These are phyloP conservation scores for Axea sp. DNA, from an alignment of 2,888 invertebrate species.

Conservation along the genomic window DNA sequence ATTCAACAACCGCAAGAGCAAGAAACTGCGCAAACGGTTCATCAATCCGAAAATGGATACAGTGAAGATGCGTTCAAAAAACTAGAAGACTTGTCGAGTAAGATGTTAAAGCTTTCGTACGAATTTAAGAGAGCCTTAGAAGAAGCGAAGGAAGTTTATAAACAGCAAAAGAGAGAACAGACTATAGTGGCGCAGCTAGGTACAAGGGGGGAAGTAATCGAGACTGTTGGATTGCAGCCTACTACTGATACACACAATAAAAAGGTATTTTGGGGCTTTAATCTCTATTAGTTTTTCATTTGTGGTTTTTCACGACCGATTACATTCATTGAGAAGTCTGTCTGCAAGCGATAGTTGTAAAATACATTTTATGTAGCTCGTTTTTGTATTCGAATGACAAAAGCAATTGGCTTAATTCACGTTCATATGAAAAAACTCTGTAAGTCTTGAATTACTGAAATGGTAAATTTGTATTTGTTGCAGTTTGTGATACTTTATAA, in stretches of 20 bases:
- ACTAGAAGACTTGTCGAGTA: slow-evolving; percentile 86
- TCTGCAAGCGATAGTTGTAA: too few relatives aligned
- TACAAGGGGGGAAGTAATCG: slow-evolving; percentile 78
- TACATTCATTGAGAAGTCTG: too few relatives aligned
- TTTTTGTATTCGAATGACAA: too few relatives aligned
- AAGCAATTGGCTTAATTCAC: too few relatives aligned
- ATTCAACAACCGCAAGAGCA: slow-evolving; percentile 75
- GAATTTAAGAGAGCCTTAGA: slow-evolving; percentile 87
- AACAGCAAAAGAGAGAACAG: slow-evolving; percentile 81
- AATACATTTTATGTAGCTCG: too few relatives aligned
- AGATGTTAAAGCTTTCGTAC: slow-evolving; percentile 84
- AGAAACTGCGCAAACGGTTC: slow-evolving; percentile 70
- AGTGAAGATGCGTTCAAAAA: slow-evolving; percentile 77
- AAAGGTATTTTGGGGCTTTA: slow-evolving; percentile 82
- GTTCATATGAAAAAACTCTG: too few relatives aligned
- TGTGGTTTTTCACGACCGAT: too few relatives aligned
- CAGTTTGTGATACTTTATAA: too few relatives aligned
- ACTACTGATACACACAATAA: slow-evolving; percentile 85
- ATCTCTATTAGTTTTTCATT: not conserved
- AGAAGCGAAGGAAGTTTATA: slow-evolving; percentile 85
- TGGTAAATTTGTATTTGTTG: too few relatives aligned
- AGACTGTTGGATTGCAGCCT: slow-evolving; percentile 82
- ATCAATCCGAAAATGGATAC: slow-evolving; percentile 72
- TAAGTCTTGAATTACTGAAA: too few relatives aligned
- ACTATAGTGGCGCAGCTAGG: slow-evolving; percentile 80